Evolutionary conservation across 2,113 vertebrate genomes (phyloP), one percentile per base, ranked within the genome.

Genomic region (Poeciliopsis occidentalis): DNA sequence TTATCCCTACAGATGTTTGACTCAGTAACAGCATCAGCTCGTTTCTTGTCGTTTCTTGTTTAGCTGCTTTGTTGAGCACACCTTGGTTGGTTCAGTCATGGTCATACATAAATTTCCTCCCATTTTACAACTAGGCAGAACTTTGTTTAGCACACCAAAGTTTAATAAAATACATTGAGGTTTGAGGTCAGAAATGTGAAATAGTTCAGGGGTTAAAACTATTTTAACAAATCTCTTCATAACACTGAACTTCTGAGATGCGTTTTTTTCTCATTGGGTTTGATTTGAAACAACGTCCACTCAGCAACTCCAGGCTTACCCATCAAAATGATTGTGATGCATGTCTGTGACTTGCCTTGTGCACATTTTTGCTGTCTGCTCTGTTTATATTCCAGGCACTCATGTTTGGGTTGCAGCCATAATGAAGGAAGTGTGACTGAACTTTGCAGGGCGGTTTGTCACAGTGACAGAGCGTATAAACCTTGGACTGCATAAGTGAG

Each of bases 341-440:
- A 41, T 44, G 24, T 13, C n/a, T 37, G 1, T 65, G 4, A 39
- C 24, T n/a, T 85, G 69, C 54, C 71, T 69, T 78, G 69, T 70
- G 24, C 63, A 26, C 73, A 65, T 73, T 24, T 69, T 64, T 57
- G 69, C 73, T 63, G 15, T 79, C 69, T 74, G 54, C 67, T 72
- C 69, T 83, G 76, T 87, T 84, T 77, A 64, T 73, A 26, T 60
- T 62, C 75, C 76, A 62, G 64, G 66, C 68, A 60, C 64, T 73
- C 68, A 68, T 83, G 80, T 84, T 84, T 79, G 75, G 73, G 30
- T 44, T 24, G 24, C 54, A 64, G 79, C 70, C 63, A 10, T 78
- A 44, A 68, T 74, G 71, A 37, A 32, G 75, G 75, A 69, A 64
- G 69, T 82, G 66, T 10, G 32, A 75, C 66, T 70, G 71, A 86